Evolutionary conservation across 2,113 vertebrate genomes (phyloP), one percentile per base, ranked within the genome.

Genomic region (Hippocampus abdominalis): DNA sequence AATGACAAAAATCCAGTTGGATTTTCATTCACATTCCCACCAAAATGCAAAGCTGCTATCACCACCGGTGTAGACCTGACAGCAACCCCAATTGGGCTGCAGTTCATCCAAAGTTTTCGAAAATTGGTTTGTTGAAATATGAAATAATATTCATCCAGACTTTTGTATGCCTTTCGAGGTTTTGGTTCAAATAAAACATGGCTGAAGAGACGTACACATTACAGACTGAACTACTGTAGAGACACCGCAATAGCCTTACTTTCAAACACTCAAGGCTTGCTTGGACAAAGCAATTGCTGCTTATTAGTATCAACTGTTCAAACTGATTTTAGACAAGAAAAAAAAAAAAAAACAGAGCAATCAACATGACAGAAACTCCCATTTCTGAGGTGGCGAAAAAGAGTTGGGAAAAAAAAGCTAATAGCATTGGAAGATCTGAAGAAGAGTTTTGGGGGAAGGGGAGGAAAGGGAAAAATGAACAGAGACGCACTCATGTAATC

Each of bases 401-500:
- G 12, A n/a, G 8, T 39, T 4, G n/a, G 18, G 54, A 56, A 56
- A 66, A 57, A 63, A 56, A 56, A 66, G 40, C 32, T 25, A 12
- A 66, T 40, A 36, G 56, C 68, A 56, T 64, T 68, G 23, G 36
- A 60, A 59, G 46, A 71, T 49, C 12, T 54, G 48, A 66, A 61
- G 51, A 64, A 63, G 51, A 57, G 59, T 49, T 74, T 66, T n/a
- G 15, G 53, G 76, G 63, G 56, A 20, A 72, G 20, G 44, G 32
- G 16, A 54, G 29, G 67, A 25, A 71, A 18, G 67, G 67, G 29
- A 62, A 65, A 75, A 61, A 79, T 62, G 53, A 72, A 72, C 68
- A 68, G 70, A 74, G 76, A 70, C 70, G 70, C 61, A 66, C 49
- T 66, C 83, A 56, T 71, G 70, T 70, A 82, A 83, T 81, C 76